A percentile compares a stretch with the other conserved stretches of the same genome.
Evolutionary conservation across 2,888 invertebrate species (phyloP).

Genomic region (Glaucopsyche alexis): DNA sequence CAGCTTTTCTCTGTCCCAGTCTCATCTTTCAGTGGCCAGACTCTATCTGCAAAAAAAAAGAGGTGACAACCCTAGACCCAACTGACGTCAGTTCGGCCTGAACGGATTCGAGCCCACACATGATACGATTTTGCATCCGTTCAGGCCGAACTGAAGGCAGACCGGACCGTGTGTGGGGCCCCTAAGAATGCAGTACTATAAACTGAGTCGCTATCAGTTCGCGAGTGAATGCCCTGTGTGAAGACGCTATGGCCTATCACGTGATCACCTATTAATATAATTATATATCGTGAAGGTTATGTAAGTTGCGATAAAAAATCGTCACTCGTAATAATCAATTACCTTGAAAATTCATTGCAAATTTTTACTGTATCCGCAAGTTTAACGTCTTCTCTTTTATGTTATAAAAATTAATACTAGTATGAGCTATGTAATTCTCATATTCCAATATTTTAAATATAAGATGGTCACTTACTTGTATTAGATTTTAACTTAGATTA

Average conservation of each 20-base stretch:
- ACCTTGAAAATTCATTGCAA: not conserved
- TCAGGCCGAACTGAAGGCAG: no score
- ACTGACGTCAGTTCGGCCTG: no score
- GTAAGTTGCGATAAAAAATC: not conserved
- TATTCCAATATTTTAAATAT: no score
- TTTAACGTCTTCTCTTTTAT: not conserved
- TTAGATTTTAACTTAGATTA: no score
- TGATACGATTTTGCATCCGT: no score
- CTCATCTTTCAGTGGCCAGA: no score
- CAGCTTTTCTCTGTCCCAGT: no score
- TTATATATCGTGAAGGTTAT: not conserved
- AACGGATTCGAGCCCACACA: no score
- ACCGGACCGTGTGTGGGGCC: no score
- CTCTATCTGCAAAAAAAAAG: no score
- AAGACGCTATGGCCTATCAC: conserved; percentile 3
- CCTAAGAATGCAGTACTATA: conserved; percentile 25
- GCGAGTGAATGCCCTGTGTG: not conserved
- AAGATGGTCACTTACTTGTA: no score
- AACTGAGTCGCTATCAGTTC: not conserved
- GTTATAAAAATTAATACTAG: not conserved
- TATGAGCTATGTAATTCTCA: not conserved
- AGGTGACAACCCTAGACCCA: no score
- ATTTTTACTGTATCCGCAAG: not conserved
- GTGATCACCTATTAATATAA: conserved; percentile 1
- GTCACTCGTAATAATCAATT: not conserved